A percentile compares a stretch with the other conserved stretches of the same genome.
These are phyloP conservation scores for Alfaro cultratus DNA, from an alignment of 2,797 vertebrate genomes.

Conservation along the genomic window DNA sequence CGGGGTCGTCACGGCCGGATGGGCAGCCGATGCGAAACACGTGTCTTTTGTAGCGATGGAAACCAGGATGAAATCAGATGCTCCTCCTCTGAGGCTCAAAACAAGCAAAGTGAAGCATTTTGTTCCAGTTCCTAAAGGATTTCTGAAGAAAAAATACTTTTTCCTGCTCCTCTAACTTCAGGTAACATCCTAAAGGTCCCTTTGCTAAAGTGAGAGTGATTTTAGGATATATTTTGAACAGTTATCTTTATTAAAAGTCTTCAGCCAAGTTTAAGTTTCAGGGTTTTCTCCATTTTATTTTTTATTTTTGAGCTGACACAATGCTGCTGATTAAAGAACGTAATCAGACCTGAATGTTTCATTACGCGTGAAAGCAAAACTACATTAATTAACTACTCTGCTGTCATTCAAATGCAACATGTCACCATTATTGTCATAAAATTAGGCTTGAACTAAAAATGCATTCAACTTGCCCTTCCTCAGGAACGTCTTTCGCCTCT, in stretches of 20 bases:
- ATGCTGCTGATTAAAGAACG: no score
- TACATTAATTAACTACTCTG: no score
- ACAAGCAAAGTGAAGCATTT: slow-evolving; percentile 19
- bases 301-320: no score
- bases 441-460: no score
- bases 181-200: not conserved
- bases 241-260: not conserved
- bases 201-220: not conserved
- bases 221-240: not conserved
- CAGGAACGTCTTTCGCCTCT: no score
- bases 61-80: slow-evolving; percentile 8
- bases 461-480: no score
- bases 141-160: not conserved
- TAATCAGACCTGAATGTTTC: no score
- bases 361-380: no score
- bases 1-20: slow-evolving; percentile 39
- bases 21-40: slow-evolving; percentile 52
- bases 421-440: no score
- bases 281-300: no score
- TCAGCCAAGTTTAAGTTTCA: no score
- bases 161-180: not conserved
- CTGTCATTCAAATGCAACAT: no score
- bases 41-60: slow-evolving; percentile 37
- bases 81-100: slow-evolving; percentile 25
- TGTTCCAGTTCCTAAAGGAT: not conserved